Base-by-base conservation (phyloP, 2,888 invertebrate species). In the Macrosiphum euphorbiae region DNA sequence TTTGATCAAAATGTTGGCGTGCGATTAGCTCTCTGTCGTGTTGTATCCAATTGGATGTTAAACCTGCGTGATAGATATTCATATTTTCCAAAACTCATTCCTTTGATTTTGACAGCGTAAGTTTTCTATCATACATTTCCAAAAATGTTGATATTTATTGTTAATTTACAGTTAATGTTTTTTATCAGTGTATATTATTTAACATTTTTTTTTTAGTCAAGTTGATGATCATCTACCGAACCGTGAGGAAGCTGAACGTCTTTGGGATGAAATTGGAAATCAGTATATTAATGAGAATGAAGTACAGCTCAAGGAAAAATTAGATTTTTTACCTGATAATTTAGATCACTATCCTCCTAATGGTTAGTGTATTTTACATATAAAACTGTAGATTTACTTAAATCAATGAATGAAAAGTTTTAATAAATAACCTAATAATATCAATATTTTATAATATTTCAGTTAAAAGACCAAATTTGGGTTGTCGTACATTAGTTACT, bases 231-330 rank as follows among this genome's bases (percentile, higher is more conserved):
- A 98, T 94, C 96, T 96, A 3, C 97, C 98, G 94, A 97, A 98
- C n/a, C 96, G 97, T 94, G 96, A 96, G 24, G 96, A 97, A 95
- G 97, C 98, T 0, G 95, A 96, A 2, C 96, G 96, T 3, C 95
- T 97, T 2, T 98, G 98, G 98, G 95, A 96, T 3, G 96, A 97
- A 95, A 97, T 97, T 95, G 99, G 99, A 0, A 95, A 97, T 84
- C 97, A 97, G 95, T 99, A 97, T 96, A 97, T 97, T 96, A 96
- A 97, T 86, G 99, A 99, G 96, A 99, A 99, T 96, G 98, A 98
- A 95, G 97, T 97, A 88, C 98, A 99, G 94, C 96, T 99, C 0
- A 98, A 98, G 95, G 98, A 98, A 95, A 97, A 97, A 96, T 96
- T 98, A 91, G 98, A 99, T 96, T 98, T 98, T 95, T 96, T 97